These are phyloP conservation scores for Frieseomelitta varia DNA, from an alignment of 1,140 invertebrate genomes.

Conservation along the genomic window DNA sequence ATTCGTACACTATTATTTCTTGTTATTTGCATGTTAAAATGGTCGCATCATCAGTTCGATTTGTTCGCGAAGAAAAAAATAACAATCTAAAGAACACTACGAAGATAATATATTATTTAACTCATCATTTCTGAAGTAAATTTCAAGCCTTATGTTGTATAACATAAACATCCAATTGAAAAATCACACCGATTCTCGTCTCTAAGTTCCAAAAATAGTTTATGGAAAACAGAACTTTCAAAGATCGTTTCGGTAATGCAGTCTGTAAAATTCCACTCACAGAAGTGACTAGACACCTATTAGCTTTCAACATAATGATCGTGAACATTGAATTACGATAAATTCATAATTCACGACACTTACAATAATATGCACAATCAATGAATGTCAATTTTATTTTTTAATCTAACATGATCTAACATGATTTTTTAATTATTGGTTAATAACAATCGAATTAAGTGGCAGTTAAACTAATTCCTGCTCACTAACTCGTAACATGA, in stretches of 20 bases:
- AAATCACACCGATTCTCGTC: neutral
- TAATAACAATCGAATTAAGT: neutral
- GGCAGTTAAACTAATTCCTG: neutral
- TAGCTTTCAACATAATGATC: neutral
- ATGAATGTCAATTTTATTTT: neutral
- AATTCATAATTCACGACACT: neutral
- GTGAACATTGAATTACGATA: no score
- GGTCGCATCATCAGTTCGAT: no score
- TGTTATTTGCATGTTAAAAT: no score
- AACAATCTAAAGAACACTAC: no score
- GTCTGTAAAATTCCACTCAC: neutral
- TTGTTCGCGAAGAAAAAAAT: no score
- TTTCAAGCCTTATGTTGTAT: neutral
- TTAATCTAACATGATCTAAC: neutral
- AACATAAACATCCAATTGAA: neutral
- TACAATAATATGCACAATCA: neutral
- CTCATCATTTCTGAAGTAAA: no score
- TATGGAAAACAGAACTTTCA: neutral
- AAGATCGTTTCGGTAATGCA: neutral
- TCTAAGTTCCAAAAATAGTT: neutral
- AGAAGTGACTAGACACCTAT: no score
- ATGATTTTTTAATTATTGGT: neutral
- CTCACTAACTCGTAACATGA: neutral
- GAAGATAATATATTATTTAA: no score
- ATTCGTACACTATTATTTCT: no score